Evolutionary conservation across 1,140 invertebrate genomes (phyloP).

Genomic region (Orius insidiosus): DNA sequence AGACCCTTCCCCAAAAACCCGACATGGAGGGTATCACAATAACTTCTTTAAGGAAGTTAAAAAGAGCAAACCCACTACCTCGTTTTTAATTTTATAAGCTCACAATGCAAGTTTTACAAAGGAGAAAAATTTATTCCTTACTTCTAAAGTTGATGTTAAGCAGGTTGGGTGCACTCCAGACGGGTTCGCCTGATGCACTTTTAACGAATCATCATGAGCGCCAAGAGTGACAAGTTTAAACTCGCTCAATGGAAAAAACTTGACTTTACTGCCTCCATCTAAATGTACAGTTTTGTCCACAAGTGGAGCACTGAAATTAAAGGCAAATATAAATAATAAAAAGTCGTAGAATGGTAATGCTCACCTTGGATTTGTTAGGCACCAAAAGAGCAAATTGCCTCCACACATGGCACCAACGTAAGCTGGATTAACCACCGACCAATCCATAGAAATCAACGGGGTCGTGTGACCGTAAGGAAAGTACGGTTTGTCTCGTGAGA

Average conservation of each 20-base stretch:
- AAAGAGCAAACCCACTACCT: too few species aligned
- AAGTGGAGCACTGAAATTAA: slow-evolving; percentile 1
- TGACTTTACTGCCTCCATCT: slow-evolving; percentile 3
- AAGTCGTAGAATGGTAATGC: too few species aligned
- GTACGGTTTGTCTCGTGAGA: slow-evolving; percentile 43
- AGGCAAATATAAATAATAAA: too few species aligned
- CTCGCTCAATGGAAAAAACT: slow-evolving; percentile 7
- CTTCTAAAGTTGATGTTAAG: too few species aligned
- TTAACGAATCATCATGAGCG: slow-evolving; percentile 3
- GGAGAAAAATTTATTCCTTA: too few species aligned
- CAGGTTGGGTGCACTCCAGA: too few species aligned
- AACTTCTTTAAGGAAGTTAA: too few species aligned
- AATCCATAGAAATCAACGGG: slow-evolving; percentile 48
- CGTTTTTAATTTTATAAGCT: too few species aligned
- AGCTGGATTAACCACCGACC: slow-evolving; percentile 41
- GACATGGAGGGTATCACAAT: too few species aligned
- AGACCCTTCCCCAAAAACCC: too few species aligned
- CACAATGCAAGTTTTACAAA: too few species aligned
- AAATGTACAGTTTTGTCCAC: slow-evolving; percentile 6
- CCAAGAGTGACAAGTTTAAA: slow-evolving; percentile 7
- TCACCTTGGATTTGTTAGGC: slow-evolving; percentile 38
- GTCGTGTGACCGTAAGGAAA: slow-evolving; percentile 47
- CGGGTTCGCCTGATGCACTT: neutral
- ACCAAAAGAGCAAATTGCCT: slow-evolving; percentile 44
- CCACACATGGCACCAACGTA: slow-evolving; percentile 37